A percentile compares a stretch with the other conserved stretches of the same genome.
Evolutionary conservation across 2,797 vertebrate species (phyloP).

Genomic region (Pangasius mekongensis): DNA sequence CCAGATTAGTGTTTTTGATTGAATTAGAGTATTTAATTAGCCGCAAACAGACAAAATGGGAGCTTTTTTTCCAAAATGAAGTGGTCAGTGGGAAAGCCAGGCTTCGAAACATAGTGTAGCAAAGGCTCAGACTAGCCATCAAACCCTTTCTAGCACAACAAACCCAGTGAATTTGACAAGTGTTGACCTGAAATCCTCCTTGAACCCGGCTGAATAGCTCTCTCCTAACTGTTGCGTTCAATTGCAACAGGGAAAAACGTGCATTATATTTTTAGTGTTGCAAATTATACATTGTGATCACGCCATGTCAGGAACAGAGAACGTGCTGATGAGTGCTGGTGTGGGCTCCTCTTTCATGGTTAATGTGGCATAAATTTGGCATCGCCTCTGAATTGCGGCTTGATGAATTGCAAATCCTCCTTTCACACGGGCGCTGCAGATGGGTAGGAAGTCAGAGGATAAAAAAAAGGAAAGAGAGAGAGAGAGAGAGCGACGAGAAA

Average conservation of each 20-base stretch:
- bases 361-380: constrained; percentile 60
- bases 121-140: background rate
- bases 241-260: background rate
- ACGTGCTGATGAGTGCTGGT: constrained; percentile 42
- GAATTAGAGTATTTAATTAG: constrained; percentile 11
- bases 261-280: constrained; percentile 28
- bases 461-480: constrained; percentile 34
- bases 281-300: constrained; percentile 39
- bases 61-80: background rate
- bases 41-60: background rate
- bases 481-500: background rate
- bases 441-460: constrained; percentile 52
- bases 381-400: constrained; percentile 49
- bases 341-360: constrained; percentile 54
- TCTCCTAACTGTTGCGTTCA: background rate
- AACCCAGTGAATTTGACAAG: background rate
- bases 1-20: constrained; percentile 21
- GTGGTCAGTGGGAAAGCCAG: background rate
- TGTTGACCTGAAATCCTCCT: background rate
- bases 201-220: background rate
- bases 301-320: constrained; percentile 44
- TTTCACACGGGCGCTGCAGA: constrained; percentile 50
- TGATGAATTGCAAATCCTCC: constrained; percentile 58
- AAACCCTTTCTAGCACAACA: background rate
- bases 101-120: background rate